A percentile compares a stretch with the other conserved stretches of the same genome.
Evolutionary conservation across 2,888 invertebrate species (phyloP).

Genomic region (Drosophila diplacantha): DNA sequence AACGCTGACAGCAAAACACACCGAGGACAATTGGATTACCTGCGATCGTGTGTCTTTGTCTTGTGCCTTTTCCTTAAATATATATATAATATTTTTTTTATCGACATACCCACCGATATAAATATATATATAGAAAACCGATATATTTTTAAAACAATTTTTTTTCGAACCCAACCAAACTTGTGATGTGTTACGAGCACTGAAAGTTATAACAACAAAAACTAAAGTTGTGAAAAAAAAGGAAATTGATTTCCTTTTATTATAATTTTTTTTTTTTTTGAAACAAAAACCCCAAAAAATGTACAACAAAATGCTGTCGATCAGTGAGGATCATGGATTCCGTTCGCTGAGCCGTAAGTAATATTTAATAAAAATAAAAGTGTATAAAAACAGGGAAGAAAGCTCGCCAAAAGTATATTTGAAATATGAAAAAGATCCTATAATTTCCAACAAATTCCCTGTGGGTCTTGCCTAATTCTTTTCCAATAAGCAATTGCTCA

Average conservation of each 20-base stretch:
- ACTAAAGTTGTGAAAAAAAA: conserved; percentile 4
- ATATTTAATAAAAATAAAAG: not conserved
- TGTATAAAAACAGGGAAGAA: not conserved
- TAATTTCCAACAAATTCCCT: not conserved
- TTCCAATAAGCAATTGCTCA: conserved; percentile 34
- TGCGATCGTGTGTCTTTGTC: conserved; percentile 58
- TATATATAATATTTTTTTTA: conserved; percentile 8
- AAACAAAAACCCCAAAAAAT: conserved; percentile 37
- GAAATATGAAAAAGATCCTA: not conserved
- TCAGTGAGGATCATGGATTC: conserved; percentile 79
- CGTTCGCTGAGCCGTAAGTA: conserved; percentile 78
- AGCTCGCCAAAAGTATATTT: not conserved
- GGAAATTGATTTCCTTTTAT: conserved; percentile 1
- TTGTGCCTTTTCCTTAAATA: conserved; percentile 30
- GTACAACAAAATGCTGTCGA: conserved; percentile 77
- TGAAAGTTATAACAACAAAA: conserved; percentile 14
- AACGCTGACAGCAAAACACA: conserved; percentile 36
- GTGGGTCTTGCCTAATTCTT: conserved; percentile 29
- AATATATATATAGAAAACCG: not conserved
- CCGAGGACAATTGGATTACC: conserved; percentile 69
- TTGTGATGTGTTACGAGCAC: conserved; percentile 52
- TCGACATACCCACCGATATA: not conserved
- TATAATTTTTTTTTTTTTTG: conserved; percentile 38
- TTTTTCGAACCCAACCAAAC: conserved; percentile 12
- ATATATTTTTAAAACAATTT: conserved; percentile 8